Evolutionary conservation across 2,113 vertebrate genomes (phyloP).

Genomic region (Xyliphius kryptos): DNA sequence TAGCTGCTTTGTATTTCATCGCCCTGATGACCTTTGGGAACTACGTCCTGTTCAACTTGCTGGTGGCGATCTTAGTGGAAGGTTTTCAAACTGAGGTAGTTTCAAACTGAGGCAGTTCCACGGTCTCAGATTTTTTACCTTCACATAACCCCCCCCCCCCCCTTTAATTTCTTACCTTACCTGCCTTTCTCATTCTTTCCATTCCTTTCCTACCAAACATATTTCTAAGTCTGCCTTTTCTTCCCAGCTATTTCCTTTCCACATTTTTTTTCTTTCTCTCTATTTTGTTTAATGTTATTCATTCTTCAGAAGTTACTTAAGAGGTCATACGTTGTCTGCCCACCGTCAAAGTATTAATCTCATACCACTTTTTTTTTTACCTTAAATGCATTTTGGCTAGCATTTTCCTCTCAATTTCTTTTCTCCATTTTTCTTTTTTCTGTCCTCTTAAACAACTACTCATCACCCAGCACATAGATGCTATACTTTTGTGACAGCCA

Average conservation of each 20-base stretch:
- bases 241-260: not conserved
- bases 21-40: slow-evolving; percentile 98
- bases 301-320: slow-evolving; percentile 35
- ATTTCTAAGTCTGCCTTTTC: slow-evolving; percentile 15
- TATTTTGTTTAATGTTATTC: slow-evolving; percentile 38
- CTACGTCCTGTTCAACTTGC: slow-evolving; percentile 94
- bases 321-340: slow-evolving; percentile 19
- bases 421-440: slow-evolving; percentile 15
- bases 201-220: slow-evolving; percentile 19
- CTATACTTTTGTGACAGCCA: slow-evolving; percentile 33
- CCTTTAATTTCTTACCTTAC: slow-evolving; percentile 12
- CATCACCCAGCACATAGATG: slow-evolving; percentile 34
- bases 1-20: slow-evolving; percentile 95
- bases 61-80: slow-evolving; percentile 96
- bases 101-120: not conserved
- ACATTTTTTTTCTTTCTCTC: slow-evolving; percentile 30
- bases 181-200: slow-evolving; percentile 32
- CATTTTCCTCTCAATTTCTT: slow-evolving; percentile 26
- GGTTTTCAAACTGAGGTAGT: slow-evolving; percentile 96
- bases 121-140: not conserved
- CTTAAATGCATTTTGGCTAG: not conserved
- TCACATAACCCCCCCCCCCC: not conserved
- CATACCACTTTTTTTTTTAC: slow-evolving; percentile 3
- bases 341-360: slow-evolving; percentile 21
- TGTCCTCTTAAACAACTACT: slow-evolving; percentile 34